Conservation (phyloP, 2,797 vertebrate genomes). For the Buceros bicornis region DNA sequence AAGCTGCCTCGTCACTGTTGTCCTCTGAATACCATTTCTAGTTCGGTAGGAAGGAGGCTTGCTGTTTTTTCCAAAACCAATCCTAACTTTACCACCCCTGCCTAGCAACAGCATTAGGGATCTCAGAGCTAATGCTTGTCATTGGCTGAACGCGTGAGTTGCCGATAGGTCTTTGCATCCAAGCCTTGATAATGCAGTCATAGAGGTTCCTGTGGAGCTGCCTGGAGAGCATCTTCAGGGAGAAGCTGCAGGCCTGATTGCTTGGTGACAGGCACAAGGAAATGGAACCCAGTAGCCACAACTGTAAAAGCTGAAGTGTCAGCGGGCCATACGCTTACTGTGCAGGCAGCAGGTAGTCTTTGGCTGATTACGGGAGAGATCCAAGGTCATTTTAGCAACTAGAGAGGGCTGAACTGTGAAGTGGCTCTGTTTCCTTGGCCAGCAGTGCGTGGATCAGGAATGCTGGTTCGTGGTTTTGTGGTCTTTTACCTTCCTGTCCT, state of each 20-base stretch:
- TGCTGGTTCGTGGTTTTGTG: not conserved
- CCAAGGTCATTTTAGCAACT: not conserved
- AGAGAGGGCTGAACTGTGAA: not conserved
- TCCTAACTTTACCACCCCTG: not conserved
- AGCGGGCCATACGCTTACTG: accelerated
- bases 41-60: not conserved
- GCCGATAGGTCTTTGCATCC: not conserved
- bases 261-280: accelerated
- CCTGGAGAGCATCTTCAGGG: not conserved
- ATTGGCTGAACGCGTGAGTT: not conserved
- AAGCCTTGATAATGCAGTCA: accelerated
- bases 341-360: not conserved
- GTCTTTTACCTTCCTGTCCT: constrained; percentile 25
- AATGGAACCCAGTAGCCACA: not conserved
- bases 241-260: not conserved
- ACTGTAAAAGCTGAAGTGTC: not conserved
- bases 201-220: not conserved
- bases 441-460: constrained; percentile 25
- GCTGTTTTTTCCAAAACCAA: constrained; percentile 46
- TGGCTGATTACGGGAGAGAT: not conserved
- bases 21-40: not conserved
- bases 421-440: constrained; percentile 34
- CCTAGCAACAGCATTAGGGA: constrained; percentile 19
- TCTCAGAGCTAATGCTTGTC: not conserved
- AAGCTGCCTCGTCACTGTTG: not conserved